Percentiles rank a stretch among this genome's conserved stretches.
Evolutionary conservation across 2,888 invertebrate genomes (phyloP).

Genomic region (Bellardia bayeri): DNA sequence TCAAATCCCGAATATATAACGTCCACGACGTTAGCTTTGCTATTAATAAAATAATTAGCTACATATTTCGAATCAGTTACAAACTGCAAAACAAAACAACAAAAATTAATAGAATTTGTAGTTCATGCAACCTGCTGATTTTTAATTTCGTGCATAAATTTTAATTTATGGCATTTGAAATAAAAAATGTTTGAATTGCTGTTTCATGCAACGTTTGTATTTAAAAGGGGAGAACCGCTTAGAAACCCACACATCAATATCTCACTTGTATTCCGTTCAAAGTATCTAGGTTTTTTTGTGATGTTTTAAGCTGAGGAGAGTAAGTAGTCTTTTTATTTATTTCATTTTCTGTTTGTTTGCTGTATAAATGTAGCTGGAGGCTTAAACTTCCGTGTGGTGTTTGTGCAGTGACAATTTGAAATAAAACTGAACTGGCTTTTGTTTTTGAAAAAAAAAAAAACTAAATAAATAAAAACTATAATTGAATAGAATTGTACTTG

Average conservation of each 20-base stretch:
- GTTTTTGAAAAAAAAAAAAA: slow-evolving; percentile 30
- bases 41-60: neutral
- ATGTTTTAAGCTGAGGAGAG: neutral
- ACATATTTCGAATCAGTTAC: neutral
- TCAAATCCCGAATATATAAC: neutral
- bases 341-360: neutral
- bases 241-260: slow-evolving; percentile 51
- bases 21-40: neutral
- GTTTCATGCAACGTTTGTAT: slow-evolving; percentile 20
- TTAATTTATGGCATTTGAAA: slow-evolving; percentile 20
- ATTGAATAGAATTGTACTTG: slow-evolving; percentile 40
- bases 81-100: slow-evolving; percentile 3
- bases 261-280: slow-evolving; percentile 17
- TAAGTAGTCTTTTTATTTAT: neutral
- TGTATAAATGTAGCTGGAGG: slow-evolving; percentile 9
- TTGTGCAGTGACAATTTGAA: slow-evolving; percentile 52
- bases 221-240: slow-evolving; percentile 38
- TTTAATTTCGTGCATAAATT: neutral
- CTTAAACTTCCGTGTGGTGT: slow-evolving; percentile 67
- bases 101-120: neutral
- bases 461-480: neutral
- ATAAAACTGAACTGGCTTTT: slow-evolving; percentile 41
- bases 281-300: neutral
- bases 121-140: slow-evolving; percentile 1
- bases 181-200: neutral